Conservation (phyloP, 1,140 invertebrate species). For the Tribolium castaneum region DNA sequence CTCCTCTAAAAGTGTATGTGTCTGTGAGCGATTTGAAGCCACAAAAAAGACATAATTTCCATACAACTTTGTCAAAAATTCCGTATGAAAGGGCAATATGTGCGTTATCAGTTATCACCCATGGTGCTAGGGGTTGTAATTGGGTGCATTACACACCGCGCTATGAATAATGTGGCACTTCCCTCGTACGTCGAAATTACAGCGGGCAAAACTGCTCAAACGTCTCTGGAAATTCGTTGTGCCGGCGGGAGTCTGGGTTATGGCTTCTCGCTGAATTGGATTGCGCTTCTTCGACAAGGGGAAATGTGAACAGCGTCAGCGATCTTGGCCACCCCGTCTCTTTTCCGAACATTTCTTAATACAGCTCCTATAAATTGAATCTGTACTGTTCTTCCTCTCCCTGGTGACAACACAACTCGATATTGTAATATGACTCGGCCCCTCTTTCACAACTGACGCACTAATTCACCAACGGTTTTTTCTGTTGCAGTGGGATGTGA, state of each 20-base stretch:
- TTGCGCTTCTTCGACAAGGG: conserved; percentile 50
- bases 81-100: background rate
- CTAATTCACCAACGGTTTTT: conserved; percentile 37
- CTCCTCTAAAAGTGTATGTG: background rate
- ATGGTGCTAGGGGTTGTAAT: background rate
- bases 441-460: conserved; percentile 9
- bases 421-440: conserved; percentile 44
- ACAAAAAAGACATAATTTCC: too few species aligned
- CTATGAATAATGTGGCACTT: conserved; percentile 13
- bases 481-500: conserved; percentile 62
- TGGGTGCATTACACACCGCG: background rate
- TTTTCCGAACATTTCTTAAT: conserved; percentile 47
- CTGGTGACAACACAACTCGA: conserved; percentile 46
- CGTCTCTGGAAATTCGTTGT: conserved; percentile 23
- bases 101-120: too few species aligned
- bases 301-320: conserved; percentile 38
- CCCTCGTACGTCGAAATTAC: conserved; percentile 15
- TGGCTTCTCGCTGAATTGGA: conserved; percentile 51
- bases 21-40: too few species aligned
- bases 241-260: conserved; percentile 47
- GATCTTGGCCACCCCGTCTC: conserved; percentile 25
- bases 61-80: too few species aligned
- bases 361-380: conserved; percentile 48
- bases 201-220: conserved; percentile 14
- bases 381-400: conserved; percentile 30